Evolutionary conservation across 1,140 invertebrate genomes (phyloP), one percentile per base, ranked within the genome.

Genomic region (Trypoxylus dichotomus): DNA sequence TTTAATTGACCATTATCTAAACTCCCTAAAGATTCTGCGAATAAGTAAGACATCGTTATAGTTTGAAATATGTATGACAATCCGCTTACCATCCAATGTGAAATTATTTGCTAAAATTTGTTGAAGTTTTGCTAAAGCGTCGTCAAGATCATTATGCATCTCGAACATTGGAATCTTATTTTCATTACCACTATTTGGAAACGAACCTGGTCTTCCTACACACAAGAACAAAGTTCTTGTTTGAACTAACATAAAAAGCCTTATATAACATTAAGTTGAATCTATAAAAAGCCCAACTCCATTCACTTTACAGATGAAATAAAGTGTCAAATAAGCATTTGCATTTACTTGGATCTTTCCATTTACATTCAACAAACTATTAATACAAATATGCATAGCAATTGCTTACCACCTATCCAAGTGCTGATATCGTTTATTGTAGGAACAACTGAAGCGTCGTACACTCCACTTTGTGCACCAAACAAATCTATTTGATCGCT

Each of bases 41-140:
- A 77, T 8, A 83, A 79, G 42, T 63, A 76, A n/a, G 15, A 71
- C 78, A 74, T 75, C 41, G 76, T 32, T 43, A 68, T 24, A 10
- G 32, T 42, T 13, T 5, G 10, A 74, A 27, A 42, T 37, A 37
- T 8, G n/a, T 72, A 24, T 72, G 3, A 72, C 2, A 29, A 41
- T 42, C 58, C 24, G 77, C 63, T 83, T 79, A 90, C 89, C 89
- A 79, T 91, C 89, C 68, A 90, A 83, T 63, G 87, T 86, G 79
- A 90, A 91, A 83, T 90, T 91, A 77, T 89, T 89, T 3, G 89
- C 88, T 47, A 91, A 81, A 80, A 91, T 90, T 83, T 90, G 88
- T 80, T 91, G 90, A 76, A 91, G 79, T 41, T 89, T 86, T 24
- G 89, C 89, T 37, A 91, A 79, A 15, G 90, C 90, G 0, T 88